These are phyloP conservation scores for Naja naja DNA, from an alignment of 2,113 vertebrate genomes.

Conservation along the genomic window DNA sequence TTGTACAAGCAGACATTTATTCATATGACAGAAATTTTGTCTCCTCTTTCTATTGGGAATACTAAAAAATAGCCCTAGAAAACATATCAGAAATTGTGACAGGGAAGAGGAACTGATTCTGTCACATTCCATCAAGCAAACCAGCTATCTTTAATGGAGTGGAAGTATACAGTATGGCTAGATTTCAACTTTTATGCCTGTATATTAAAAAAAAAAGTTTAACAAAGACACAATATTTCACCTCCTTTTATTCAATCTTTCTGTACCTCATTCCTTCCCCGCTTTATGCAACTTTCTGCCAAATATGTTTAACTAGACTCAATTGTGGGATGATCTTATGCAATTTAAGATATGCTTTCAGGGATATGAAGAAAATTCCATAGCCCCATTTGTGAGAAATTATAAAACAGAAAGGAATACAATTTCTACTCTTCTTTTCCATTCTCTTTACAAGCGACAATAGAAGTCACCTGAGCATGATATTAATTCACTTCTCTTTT, in stretches of 20 bases:
- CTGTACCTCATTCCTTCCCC: neutral
- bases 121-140: neutral
- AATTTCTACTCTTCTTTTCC: neutral
- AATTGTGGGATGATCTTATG: neutral
- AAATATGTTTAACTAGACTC: neutral
- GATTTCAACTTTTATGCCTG: neutral
- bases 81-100: neutral
- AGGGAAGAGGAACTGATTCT: neutral
- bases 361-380: neutral
- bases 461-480: neutral
- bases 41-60: neutral
- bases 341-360: conserved; percentile 11
- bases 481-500: neutral
- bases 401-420: conserved; percentile 1
- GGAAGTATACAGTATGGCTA: neutral
- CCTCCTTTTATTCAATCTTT: neutral
- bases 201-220: neutral
- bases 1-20: neutral
- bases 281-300: neutral
- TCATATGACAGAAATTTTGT: neutral
- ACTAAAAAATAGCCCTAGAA: neutral
- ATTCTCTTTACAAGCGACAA: neutral
- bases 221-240: neutral
- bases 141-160: neutral
- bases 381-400: neutral